Evolutionary conservation across 2,797 vertebrate species (phyloP).

Genomic region (Argya squamiceps): DNA sequence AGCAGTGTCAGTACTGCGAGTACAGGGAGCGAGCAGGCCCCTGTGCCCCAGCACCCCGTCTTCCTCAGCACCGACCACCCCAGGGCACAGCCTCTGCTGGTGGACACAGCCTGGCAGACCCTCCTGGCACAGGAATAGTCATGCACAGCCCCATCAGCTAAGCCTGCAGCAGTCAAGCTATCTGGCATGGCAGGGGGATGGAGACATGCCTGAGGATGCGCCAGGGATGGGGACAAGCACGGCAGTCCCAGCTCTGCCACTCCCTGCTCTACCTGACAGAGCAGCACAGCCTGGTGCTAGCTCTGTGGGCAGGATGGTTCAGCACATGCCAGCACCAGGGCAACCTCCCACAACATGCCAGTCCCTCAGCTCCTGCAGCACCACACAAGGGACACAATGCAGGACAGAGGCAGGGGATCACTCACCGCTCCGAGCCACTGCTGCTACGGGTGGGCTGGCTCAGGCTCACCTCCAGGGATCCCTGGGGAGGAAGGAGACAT

Average conservation of each 20-base stretch:
- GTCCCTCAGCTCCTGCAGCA: background rate
- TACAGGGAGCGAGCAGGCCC: constrained; percentile 38
- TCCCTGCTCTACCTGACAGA: background rate
- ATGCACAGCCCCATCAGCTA: background rate
- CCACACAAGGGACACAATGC: fast-evolving
- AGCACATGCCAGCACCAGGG: background rate
- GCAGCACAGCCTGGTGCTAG: background rate
- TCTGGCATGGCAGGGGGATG: background rate
- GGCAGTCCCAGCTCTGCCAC: fast-evolving
- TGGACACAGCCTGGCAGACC: background rate
- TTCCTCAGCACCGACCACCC: background rate
- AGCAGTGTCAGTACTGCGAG: constrained; percentile 64
- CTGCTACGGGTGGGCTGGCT: constrained; percentile 74
- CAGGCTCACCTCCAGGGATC: constrained; percentile 73
- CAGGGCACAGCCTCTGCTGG: background rate
- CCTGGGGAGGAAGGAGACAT: background rate
- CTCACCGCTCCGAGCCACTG: constrained; percentile 75
- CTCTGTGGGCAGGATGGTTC: background rate
- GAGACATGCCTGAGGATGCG: background rate
- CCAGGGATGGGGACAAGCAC: background rate
- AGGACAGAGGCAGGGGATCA: fast-evolving
- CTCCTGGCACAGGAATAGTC: background rate
- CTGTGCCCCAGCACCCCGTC: constrained; percentile 2
- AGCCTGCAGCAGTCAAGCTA: background rate
- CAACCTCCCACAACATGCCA: background rate